Evolutionary conservation across 2,113 vertebrate genomes (phyloP), one percentile per base, ranked within the genome.

Genomic region (Aix galericulata): DNA sequence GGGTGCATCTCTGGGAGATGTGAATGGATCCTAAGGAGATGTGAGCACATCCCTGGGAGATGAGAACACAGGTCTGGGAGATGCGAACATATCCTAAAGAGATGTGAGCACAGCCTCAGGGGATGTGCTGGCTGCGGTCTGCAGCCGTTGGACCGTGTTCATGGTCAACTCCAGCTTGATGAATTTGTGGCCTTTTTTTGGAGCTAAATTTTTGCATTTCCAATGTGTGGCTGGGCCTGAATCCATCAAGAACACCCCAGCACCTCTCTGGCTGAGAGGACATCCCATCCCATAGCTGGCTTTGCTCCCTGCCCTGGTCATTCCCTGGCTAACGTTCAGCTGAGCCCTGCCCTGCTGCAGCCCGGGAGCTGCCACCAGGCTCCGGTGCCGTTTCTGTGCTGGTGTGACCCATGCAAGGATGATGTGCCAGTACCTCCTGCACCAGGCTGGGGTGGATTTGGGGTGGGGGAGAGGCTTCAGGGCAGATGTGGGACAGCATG

Each of bases 401-500:
- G 18, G 26, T 23, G n/a, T 34, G 59, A 60, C 15, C 53, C 29
- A 13, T 52, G 50, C 50, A 52, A 7, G 50, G 50, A 52, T 13
- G 13, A 52, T 14, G 50, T 31, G 53, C 53, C 16, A 31, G 29
- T 31, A 16, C 53, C 53, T 56, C 53, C 29, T 56, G 53, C 27
- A 56, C 53, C 0, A 0, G 34, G 27, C 21, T 48, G 63, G 26
- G 8, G 8, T 29, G 44, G 53, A 12, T 56, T 60, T 75, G 63
- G 40, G 22, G 5, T 21, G 1, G 3, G 23, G 13, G 20, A 34
- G 34, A 62, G 36, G 16, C 56, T 77, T 66, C 64, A 18, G 26
- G 22, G 26, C 44, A 59, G 68, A 9, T 0, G 0, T 71, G 38
- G n/a, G 36, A 22, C 38, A n/a, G 4, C 0, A 0, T 6, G 62